Evolutionary conservation across 2,888 invertebrate species (phyloP).

Genomic region (Automeris io): DNA sequence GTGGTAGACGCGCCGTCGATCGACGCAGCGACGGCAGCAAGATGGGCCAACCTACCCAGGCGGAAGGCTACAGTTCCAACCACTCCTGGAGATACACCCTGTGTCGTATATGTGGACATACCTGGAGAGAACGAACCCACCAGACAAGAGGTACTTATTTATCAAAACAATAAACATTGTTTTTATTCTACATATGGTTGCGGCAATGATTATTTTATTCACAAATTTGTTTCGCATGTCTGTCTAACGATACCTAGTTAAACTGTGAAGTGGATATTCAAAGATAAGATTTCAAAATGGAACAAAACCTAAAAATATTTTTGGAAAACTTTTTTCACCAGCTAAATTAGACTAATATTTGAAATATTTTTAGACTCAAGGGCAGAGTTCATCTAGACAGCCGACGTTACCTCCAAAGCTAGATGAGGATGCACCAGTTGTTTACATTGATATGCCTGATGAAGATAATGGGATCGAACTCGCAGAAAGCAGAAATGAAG

Average conservation of each 20-base stretch:
- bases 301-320: too few relatives aligned
- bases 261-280: too few relatives aligned
- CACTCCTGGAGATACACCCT: not conserved
- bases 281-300: too few relatives aligned
- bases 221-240: too few relatives aligned
- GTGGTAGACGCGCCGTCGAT: conserved; percentile 40
- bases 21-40: conserved; percentile 29
- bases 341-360: too few relatives aligned
- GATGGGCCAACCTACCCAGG: conserved; percentile 42
- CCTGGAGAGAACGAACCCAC: conserved; percentile 4
- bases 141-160: not conserved
- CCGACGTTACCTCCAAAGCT: conserved; percentile 15
- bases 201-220: too few relatives aligned
- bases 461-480: conserved; percentile 27
- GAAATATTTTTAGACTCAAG: not conserved
- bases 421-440: conserved; percentile 11
- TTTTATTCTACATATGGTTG: too few relatives aligned
- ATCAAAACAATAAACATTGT: too few relatives aligned
- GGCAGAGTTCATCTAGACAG: not conserved
- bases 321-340: too few relatives aligned
- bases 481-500: conserved; percentile 13
- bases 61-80: conserved; percentile 16
- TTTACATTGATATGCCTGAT: conserved; percentile 16
- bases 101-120: conserved; percentile 10
- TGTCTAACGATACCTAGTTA: too few relatives aligned